Conservation (phyloP, 1,140 invertebrate species). For the Medauroidea extradentata region DNA sequence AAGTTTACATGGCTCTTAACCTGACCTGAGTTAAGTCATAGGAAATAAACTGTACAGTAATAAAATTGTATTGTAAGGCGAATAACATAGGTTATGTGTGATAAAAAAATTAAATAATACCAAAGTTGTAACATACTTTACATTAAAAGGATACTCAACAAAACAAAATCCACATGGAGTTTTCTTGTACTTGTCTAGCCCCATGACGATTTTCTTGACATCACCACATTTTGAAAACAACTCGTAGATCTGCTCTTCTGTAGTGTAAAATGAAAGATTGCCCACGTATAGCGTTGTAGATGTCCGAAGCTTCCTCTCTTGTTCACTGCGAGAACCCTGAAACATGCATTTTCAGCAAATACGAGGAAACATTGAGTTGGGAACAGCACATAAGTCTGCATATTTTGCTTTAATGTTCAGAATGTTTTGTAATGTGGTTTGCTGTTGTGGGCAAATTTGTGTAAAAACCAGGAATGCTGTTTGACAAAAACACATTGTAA, state of each 20-base stretch:
- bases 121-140: background rate
- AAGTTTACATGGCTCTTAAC: too few species aligned
- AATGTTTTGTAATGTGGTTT: too few species aligned
- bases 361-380: background rate
- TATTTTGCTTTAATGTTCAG: too few species aligned
- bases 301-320: conserved; percentile 72
- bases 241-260: conserved; percentile 98
- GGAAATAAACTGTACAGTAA: too few species aligned
- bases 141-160: conserved; percentile 69
- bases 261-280: conserved; percentile 98
- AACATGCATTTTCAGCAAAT: conserved; percentile 23
- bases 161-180: conserved; percentile 99
- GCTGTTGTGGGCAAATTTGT: too few species aligned
- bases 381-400: background rate
- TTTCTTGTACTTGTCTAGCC: conserved; percentile 95
- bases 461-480: too few species aligned
- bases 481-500: too few species aligned
- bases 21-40: too few species aligned
- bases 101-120: background rate
- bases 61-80: too few species aligned
- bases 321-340: conserved; percentile 87
- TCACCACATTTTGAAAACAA: conserved; percentile 95
- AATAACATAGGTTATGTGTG: too few species aligned
- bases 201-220: conserved; percentile 95
- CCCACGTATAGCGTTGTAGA: conserved; percentile 93